A percentile compares a stretch with the other conserved stretches of the same genome.
These are phyloP conservation scores for Rhynchonycteris naso DNA, from an alignment of 2,797 vertebrate genomes.

Conservation along the genomic window DNA sequence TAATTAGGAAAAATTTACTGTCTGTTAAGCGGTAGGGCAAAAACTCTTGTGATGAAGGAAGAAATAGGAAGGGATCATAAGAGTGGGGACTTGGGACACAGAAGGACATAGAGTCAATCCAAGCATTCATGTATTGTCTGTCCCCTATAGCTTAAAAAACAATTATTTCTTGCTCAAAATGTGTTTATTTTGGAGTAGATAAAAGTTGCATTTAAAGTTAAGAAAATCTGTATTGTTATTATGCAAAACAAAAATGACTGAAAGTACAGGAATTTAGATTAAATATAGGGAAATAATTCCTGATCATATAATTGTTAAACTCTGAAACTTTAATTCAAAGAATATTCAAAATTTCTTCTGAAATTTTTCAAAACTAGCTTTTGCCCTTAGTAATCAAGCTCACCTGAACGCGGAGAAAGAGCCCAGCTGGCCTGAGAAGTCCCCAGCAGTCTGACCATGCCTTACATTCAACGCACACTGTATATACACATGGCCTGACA, in stretches of 20 bases:
- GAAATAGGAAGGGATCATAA: neutral
- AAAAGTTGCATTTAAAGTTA: neutral
- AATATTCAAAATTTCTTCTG: constrained; percentile 33
- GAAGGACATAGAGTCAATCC: neutral
- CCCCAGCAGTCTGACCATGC: no score
- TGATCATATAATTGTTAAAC: neutral
- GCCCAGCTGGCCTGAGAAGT: neutral
- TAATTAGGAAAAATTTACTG: constrained; percentile 56
- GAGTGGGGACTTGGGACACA: neutral
- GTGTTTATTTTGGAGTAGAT: neutral
- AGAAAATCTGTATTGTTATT: neutral
- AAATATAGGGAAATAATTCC: neutral
- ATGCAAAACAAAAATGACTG: constrained; percentile 25
- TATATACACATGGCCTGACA: neutral
- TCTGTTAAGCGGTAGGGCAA: neutral
- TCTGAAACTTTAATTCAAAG: constrained; percentile 26
- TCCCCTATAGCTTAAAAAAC: neutral
- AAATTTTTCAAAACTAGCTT: constrained; percentile 27
- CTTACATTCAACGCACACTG: neutral
- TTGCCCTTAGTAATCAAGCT: neutral
- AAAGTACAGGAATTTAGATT: constrained; percentile 14
- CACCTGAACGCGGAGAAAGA: neutral
- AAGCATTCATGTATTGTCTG: neutral
- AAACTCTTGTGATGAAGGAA: constrained; percentile 23
- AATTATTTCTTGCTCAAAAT: neutral